Conservation (phyloP, 2,888 invertebrate genomes). For the Pyrrhia umbra region DNA sequence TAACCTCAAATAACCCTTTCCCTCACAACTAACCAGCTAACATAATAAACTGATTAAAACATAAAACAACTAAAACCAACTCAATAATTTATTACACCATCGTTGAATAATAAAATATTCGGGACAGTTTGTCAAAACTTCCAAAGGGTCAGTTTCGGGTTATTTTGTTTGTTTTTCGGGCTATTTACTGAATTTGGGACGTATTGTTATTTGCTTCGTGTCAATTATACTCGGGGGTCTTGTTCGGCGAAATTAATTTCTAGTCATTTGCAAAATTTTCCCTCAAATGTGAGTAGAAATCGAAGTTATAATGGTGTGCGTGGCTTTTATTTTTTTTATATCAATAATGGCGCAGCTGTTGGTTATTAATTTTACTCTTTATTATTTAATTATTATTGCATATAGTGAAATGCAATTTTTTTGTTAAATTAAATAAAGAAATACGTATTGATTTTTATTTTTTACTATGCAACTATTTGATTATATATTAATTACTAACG, state of each 20-base stretch:
- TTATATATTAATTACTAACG: no score
- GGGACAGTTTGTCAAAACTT: conserved; percentile 50
- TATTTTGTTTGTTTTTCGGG: conserved; percentile 45
- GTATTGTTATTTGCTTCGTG: conserved; percentile 48
- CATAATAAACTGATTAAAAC: conserved; percentile 52
- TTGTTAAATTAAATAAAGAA: no score
- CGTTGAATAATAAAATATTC: conserved; percentile 48
- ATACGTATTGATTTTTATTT: not conserved
- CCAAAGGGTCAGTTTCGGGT: conserved; percentile 28
- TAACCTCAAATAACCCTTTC: conserved; percentile 42
- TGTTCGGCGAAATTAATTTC: conserved; percentile 52
- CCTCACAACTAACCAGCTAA: conserved; percentile 32
- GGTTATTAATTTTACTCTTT: not conserved
- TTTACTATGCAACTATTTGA: not conserved
- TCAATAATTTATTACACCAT: conserved; percentile 55
- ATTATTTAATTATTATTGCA: no score
- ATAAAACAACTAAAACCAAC: conserved; percentile 50
- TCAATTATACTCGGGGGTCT: conserved; percentile 45
- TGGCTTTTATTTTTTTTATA: conserved; percentile 1
- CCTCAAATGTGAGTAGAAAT: conserved; percentile 31
- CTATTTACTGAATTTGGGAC: conserved; percentile 30
- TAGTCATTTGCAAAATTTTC: conserved; percentile 27
- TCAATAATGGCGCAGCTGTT: not conserved
- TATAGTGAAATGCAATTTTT: no score
- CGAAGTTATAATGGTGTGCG: conserved; percentile 35